Evolutionary conservation across 2,888 invertebrate genomes (phyloP), one percentile per base, ranked within the genome.

Genomic region (Herminia tarsipennalis): DNA sequence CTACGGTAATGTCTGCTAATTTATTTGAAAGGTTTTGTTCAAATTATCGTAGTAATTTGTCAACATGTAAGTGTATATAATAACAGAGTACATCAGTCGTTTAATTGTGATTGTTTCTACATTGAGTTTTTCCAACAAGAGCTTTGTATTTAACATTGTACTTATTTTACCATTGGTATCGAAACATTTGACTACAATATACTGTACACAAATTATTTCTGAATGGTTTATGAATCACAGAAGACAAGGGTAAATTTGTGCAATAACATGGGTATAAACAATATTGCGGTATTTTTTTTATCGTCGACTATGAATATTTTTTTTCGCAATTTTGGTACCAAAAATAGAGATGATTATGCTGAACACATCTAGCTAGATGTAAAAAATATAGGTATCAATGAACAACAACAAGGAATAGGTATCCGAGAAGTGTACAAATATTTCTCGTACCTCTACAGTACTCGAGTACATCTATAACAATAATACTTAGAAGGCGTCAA

Each of bases 301-400:
- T 69, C 59, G 66, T 67, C 72, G 73, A 73, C 60, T 73, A 74
- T 69, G 64, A 48, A 40, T 34, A 25, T 57, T 66, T 35, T 41
- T 42, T 44, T 36, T 34, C 47, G 32, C 50, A 56, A 51, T 52
- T 64, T 81, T 80, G 83, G 87, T 89, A 88, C 88, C 86, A 88
- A 91, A 89, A 90, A 90, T 90, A 91, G 81, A 88, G 80, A 83
- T 83, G 83, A 83, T 83, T 86, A 86, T 81, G 78, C 74, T 88
- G 89, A 89, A 88, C 87, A 88, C 87, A 83, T 86, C 84, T 86
- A 87, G 83, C 85, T 88, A 90, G 83, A 86, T 87, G 88, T 89
- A 88, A 86, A 90, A 88, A 88, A 90, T 90, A 89, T 88, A 88
- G 86, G 87, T 90, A 84, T 90, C 83, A 87, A 88, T 85, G 83